Base-by-base conservation (phyloP, 2,797 vertebrate species). In the Rachycentron canadum region DNA sequence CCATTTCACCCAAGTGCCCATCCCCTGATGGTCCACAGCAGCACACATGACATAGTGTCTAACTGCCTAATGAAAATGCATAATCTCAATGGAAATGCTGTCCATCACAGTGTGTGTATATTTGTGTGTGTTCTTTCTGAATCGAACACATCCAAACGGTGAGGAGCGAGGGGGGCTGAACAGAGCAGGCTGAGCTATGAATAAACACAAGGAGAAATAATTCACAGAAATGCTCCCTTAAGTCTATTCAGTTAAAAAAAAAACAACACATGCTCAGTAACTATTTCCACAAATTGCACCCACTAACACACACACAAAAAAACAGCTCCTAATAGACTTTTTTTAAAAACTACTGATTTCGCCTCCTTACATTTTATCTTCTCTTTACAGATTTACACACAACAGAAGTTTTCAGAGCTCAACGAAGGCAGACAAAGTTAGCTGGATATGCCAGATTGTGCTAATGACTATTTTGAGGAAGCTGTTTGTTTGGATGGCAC, bases 61-160 rank as follows among this genome's bases (percentile, higher is more conserved):
- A 75, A 89, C 68, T 55, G 69, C 79, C 79, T 90, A 83, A 90
- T 90, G 86, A 91, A 91, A 91, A 90, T 65, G 36, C 77, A 86
- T 78, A 73, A 87, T 90, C 89, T 89, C 83, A 43, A 83, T 76
- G 86, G 83, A 91, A 81, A 88, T 79, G 78, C 81, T 82, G 81
- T 82, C 86, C 58, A 69, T 90, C 80, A 82, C 43, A 21, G 36
- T 4, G n/a, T 19, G 49, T 49, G 40, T 68, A n/a, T 69, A 40
- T 36, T 56, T 8, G 21, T n/a, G 49, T 30, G 53, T 6, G 16
- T 14, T 72, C 43, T 55, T 60, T 59, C 36, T 4, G 66, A 69
- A 71, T 55, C 1, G 21, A 80, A 77, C 41, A 59, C 72, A 77
- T 36, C 73, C 11, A 55, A 68, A 57, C 19, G 12, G 50, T 60